Evolutionary conservation across 2,113 vertebrate species (phyloP).

Genomic region (Copsychus sechellarum): DNA sequence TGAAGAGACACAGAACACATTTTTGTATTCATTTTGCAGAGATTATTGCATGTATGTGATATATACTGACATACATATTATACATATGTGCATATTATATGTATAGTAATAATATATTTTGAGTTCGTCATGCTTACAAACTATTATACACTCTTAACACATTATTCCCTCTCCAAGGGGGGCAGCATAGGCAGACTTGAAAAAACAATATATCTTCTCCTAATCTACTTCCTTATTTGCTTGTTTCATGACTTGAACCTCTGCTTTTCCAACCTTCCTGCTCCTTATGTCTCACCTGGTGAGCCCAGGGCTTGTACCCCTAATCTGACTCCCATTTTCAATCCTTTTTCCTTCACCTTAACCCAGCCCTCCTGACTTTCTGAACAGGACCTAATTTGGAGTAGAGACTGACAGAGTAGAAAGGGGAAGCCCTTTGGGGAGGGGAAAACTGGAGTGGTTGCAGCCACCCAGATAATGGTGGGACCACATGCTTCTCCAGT

Average conservation of each 20-base stretch:
- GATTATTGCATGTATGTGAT: neutral
- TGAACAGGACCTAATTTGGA: neutral
- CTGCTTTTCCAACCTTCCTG: neutral
- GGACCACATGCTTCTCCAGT: neutral
- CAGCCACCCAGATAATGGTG: accelerated
- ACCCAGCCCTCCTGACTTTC: neutral
- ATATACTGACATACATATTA: neutral
- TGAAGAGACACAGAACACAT: neutral
- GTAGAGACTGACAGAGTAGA: neutral
- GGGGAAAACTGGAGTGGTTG: neutral
- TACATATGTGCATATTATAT: neutral
- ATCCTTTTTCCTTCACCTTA: neutral
- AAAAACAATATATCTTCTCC: neutral
- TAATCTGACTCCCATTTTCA: neutral
- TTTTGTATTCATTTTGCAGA: neutral
- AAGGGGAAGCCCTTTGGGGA: neutral
- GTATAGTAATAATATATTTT: neutral
- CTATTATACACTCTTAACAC: neutral
- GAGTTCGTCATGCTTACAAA: neutral
- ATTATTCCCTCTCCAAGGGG: neutral
- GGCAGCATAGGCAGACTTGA: neutral
- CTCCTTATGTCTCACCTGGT: neutral
- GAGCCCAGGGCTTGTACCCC: neutral
- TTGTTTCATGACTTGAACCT: neutral
- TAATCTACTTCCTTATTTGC: neutral